Evolutionary conservation across 2,888 invertebrate species (phyloP).

Genomic region (Ferrisia virgata): DNA sequence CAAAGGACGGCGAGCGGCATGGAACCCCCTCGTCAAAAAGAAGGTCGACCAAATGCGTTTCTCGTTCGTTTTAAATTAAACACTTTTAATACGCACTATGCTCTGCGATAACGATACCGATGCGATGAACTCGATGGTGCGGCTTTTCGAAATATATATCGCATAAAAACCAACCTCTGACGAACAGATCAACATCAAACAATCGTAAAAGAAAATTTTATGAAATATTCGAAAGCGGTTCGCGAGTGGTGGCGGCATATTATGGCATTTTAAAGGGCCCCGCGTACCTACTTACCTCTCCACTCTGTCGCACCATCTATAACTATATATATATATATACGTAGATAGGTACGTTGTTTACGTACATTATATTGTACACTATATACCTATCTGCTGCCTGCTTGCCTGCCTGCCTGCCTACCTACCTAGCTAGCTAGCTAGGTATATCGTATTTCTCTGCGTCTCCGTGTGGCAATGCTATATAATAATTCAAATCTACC

Average conservation of each 20-base stretch:
- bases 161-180: neutral
- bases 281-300: no score
- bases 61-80: constrained; percentile 6
- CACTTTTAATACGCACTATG: neutral
- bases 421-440: no score
- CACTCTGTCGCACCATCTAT: no score
- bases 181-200: constrained; percentile 28
- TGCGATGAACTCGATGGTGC: neutral
- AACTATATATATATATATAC: no score
- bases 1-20: no score
- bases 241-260: neutral
- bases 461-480: neutral
- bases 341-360: neutral
- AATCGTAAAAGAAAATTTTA: constrained; percentile 32
- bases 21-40: neutral
- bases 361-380: neutral
- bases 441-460: no score
- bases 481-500: constrained; percentile 31
- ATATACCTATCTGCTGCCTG: neutral
- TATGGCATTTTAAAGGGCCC: neutral
- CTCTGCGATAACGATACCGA: neutral
- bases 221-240: constrained; percentile 19
- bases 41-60: no score
- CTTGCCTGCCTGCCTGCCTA: no score
- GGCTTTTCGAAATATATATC: neutral